A percentile compares a stretch with the other conserved stretches of the same genome.
Evolutionary conservation across 2,797 vertebrate species (phyloP).

Genomic region (Pseudochirops corinnae): DNA sequence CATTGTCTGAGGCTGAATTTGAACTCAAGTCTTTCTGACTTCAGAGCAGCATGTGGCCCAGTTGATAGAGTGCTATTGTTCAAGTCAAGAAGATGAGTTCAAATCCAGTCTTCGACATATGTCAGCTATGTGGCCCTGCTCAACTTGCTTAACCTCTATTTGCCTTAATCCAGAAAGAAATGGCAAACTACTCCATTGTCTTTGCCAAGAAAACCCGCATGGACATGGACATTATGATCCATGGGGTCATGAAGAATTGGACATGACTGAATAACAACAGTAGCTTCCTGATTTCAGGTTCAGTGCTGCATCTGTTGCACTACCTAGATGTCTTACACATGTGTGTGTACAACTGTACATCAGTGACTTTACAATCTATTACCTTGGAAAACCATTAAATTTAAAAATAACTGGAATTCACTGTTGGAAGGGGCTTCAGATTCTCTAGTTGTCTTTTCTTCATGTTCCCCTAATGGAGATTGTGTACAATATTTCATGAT

Average conservation of each 20-base stretch:
- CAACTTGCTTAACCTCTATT: neutral
- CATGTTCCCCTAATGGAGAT: neutral
- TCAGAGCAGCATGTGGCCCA: too few species aligned
- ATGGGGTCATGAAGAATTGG: neutral
- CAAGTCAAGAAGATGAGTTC: neutral
- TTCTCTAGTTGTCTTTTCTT: neutral
- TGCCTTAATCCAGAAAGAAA: neutral
- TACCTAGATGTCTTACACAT: neutral
- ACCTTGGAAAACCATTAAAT: neutral
- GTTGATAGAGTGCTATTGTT: too few species aligned
- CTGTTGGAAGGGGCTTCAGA: neutral
- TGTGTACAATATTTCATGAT: neutral
- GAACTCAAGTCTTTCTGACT: neutral
- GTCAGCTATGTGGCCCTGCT: neutral
- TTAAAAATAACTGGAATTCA: neutral
- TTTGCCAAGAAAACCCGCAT: neutral
- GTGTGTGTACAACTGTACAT: neutral
- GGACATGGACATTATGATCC: neutral
- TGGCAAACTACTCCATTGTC: neutral
- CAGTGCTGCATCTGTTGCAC: neutral
- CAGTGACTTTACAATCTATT: neutral
- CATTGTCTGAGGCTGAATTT: neutral
- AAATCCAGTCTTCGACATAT: neutral
- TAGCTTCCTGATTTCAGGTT: neutral
- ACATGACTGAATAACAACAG: neutral